Base-by-base conservation (phyloP, 2,113 vertebrate genomes). In the Rostratula benghalensis region DNA sequence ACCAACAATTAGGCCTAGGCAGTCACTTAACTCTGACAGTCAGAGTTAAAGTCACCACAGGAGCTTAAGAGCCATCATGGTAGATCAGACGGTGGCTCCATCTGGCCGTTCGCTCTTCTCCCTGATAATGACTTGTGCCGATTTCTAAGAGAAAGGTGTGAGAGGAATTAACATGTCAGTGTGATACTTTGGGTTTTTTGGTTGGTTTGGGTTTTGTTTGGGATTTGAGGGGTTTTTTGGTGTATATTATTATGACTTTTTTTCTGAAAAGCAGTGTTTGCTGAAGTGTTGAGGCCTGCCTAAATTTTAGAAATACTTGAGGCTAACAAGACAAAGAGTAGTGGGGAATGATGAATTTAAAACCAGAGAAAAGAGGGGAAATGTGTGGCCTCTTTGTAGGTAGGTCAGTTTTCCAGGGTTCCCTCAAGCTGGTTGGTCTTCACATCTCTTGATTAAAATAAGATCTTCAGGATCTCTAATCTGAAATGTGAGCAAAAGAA, bases 11-110 rank as follows among this genome's bases (percentile, higher is more conserved):
- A 56, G 59, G 14, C 5, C 0, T 2, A 51, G 81, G 9, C 41
- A 41, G 15, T 75, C 46, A 22, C n/a, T 91, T 28, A n/a, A 11
- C 30, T 90, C 21, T 67, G 41, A 20, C 54, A 21, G 0, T 35
- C 18, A 24, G 60, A 64, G 45, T 53, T 50, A 27, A 77, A 31
- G 31, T 83, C 3, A 0, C 20, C 7, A 0, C 3, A 80, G 76
- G 39, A 91, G 59, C 11, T 3, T 39, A 22, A 18, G 57, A 80
- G n/a, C 46, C 16, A 0, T 80, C 1, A 0, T 2, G 1, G 15
- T 13, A 22, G 25, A 45, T 71, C 37, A 75, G 60, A 10, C 3
- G 1, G n/a, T 45, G 56, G 22, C 11, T 78, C 69, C 25, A 9
- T 71, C 74, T 67, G 65, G 60, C 46, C 50, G 3, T 39, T 43